Conservation (phyloP, 2,113 vertebrate genomes). For the Pseudopipra pipra region DNA sequence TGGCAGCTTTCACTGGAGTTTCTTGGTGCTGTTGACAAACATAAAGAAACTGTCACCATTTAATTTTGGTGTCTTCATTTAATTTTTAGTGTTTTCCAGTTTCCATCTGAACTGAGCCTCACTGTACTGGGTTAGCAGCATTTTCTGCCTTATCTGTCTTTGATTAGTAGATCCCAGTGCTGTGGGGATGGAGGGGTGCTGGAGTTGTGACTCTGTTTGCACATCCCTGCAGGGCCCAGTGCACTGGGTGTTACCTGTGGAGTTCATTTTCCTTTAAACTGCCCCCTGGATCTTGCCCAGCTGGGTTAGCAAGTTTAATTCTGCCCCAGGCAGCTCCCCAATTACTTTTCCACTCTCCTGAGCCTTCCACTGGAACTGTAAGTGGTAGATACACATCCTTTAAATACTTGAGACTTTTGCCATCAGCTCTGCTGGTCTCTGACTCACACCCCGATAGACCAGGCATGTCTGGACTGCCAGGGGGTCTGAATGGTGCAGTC, state of each 20-base stretch:
- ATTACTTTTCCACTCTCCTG: accelerated
- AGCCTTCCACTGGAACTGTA: neutral
- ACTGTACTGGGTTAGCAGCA: accelerated
- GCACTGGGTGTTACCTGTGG: accelerated
- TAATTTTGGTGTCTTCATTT: neutral
- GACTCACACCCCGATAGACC: neutral
- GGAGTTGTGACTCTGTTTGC: neutral
- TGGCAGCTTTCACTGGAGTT: accelerated
- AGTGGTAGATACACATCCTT: neutral
- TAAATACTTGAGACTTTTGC: neutral
- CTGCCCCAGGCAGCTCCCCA: neutral
- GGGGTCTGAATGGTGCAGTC: neutral
- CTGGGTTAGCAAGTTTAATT: too few species aligned
- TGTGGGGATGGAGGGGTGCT: neutral
- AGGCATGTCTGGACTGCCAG: neutral
- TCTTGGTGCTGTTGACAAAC: neutral
- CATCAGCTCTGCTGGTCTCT: neutral
- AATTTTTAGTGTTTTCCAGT: neutral
- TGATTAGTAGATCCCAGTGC: accelerated
- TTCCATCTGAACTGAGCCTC: neutral
- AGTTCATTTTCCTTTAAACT: neutral
- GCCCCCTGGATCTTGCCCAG: neutral
- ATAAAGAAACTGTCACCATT: neutral
- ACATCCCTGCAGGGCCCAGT: accelerated
- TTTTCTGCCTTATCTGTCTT: neutral